A percentile compares a stretch with the other conserved stretches of the same genome.
Evolutionary conservation across 2,113 vertebrate species (phyloP).

Genomic region (Albula glossodonta): DNA sequence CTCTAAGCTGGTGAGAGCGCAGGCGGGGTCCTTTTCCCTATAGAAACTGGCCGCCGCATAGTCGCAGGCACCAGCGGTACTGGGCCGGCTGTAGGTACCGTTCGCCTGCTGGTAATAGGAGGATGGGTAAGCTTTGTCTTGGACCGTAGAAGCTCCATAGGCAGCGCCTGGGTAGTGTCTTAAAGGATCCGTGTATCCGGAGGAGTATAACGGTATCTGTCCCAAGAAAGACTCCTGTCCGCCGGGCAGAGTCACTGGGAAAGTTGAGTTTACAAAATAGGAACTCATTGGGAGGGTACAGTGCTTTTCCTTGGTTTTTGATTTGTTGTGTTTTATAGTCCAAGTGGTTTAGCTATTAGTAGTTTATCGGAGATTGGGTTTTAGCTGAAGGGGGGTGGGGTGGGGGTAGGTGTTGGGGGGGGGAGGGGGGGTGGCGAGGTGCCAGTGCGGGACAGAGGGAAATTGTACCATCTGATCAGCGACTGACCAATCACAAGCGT

Average conservation of each 20-base stretch:
- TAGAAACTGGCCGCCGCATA: slow-evolving; percentile 85
- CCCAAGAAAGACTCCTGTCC: slow-evolving; percentile 94
- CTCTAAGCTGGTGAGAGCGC: slow-evolving; percentile 73
- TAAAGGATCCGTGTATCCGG: slow-evolving; percentile 92
- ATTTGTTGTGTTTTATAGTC: slow-evolving; percentile 99
- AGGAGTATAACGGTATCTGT: slow-evolving; percentile 93
- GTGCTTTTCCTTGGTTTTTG: slow-evolving; percentile 88
- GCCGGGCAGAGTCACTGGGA: slow-evolving; percentile 92
- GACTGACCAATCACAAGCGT: slow-evolving; percentile 89
- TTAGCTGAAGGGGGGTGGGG: slow-evolving; percentile 75
- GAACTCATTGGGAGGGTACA: slow-evolving; percentile 93
- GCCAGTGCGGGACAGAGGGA: slow-evolving; percentile 93
- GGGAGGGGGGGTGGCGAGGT: slow-evolving; percentile 81
- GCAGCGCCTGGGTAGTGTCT: slow-evolving; percentile 83
- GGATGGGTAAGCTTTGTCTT: slow-evolving; percentile 82
- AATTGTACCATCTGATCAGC: slow-evolving; percentile 93
- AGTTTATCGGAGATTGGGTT: slow-evolving; percentile 97
- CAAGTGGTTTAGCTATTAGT: slow-evolving; percentile 96
- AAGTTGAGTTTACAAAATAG: slow-evolving; percentile 98
- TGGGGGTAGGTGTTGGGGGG: slow-evolving; percentile 45
- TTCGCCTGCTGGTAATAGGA: slow-evolving; percentile 86
- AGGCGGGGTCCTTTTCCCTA: slow-evolving; percentile 86
- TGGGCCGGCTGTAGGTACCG: slow-evolving; percentile 78
- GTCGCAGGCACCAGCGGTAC: slow-evolving; percentile 76
- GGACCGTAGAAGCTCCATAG: slow-evolving; percentile 74